Conservation (phyloP, 2,888 invertebrate genomes). For the Kryphioiulus occultus region DNA sequence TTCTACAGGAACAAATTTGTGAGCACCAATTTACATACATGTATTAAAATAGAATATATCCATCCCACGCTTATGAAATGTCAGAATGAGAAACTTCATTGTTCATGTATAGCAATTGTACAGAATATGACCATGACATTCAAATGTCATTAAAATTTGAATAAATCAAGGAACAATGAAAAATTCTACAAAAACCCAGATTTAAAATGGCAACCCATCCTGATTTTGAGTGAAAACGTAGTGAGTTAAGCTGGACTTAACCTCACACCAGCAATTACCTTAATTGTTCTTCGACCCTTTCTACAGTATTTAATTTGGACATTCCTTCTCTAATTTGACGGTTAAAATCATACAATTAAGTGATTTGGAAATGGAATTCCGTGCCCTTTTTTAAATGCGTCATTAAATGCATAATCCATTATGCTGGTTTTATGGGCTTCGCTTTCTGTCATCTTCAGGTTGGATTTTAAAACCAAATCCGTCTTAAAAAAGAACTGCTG, state of each 20-base stretch:
- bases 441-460: background rate
- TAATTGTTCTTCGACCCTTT: background rate
- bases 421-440: background rate
- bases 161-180: too few relatives aligned
- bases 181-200: too few relatives aligned
- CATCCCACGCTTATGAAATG: background rate
- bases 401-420: background rate
- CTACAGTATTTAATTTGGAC: background rate
- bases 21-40: too few relatives aligned
- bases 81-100: background rate
- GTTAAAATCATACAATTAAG: background rate
- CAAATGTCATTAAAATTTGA: too few relatives aligned
- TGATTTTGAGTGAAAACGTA: too few relatives aligned
- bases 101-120: too few relatives aligned
- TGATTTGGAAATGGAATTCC: background rate
- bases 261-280: background rate
- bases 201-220: too few relatives aligned
- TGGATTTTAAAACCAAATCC: background rate
- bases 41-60: too few relatives aligned
- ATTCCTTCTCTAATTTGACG: background rate
- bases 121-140: background rate
- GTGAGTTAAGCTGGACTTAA: background rate
- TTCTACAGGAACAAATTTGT: too few relatives aligned
- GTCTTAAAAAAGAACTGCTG: background rate
- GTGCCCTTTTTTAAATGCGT: background rate